Base-by-base conservation (phyloP, 2,888 invertebrate genomes). In the Stomorhina lunata region DNA sequence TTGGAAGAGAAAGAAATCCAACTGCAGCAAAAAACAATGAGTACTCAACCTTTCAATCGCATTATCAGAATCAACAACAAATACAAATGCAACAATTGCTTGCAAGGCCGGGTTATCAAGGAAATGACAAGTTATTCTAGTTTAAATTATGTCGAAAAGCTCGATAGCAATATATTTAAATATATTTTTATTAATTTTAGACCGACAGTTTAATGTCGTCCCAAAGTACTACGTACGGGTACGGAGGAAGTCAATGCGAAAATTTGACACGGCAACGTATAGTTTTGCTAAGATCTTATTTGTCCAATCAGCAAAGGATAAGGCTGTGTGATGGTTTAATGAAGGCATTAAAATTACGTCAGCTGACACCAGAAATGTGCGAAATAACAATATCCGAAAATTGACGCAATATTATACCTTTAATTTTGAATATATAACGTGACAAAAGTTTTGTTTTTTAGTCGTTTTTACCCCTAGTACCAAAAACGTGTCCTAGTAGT, bases 231-330 rank as follows among this genome's bases (percentile, higher is more conserved):
- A 84, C n/a, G n/a, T n/a, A n/a, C n/a, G n/a, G 48, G 22, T 84
- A 80, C 34, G 76, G 79, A 32, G 92, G 87, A 72, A 90, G 88
- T 55, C 91, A 93, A 84, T 88, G 86, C 83, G 92, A 93, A 86
- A 93, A 93, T 4, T 91, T 93, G 80, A 93, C 93, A 69, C 92
- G 93, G 78, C 93, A 92, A 86, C 94, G 96, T 84, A 96, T 95
- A 90, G 94, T 95, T 83, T 94, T 97, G 86, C 93, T 99, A 61
- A 93, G 98, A 87, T 98, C 98, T 55, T 95, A 97, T 92, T 92
- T 99, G 87, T 98, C 98, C 34, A 98, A 98, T 92, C 96, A 97
- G 91, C 98, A 98, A 92, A 95, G 97, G 86, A 98, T 96, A 80
- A 95, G 96, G 12, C 92, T 99, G 69, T 93, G 97, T 84, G 97